These are phyloP conservation scores for Pristiophorus japonicus DNA, from an alignment of 2,113 vertebrate genomes.

Conservation along the genomic window DNA sequence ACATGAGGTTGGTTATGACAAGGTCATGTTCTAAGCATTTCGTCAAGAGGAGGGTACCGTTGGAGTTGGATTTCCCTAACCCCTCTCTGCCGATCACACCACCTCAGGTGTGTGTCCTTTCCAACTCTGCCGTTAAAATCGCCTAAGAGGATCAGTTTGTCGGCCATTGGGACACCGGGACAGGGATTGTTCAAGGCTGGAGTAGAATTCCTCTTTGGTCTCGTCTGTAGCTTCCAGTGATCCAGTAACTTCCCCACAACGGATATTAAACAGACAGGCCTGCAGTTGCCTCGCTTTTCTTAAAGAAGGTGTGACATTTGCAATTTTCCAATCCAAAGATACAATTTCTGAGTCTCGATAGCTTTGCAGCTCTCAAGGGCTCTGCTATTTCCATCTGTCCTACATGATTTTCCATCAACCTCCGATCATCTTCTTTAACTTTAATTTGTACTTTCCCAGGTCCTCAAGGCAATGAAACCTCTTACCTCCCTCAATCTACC, in stretches of 20 bases:
- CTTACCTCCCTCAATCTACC: neutral
- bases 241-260: neutral
- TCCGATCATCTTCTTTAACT: neutral
- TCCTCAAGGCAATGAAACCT: neutral
- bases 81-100: too few relatives aligned
- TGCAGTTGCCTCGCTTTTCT: neutral
- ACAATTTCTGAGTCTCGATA: neutral
- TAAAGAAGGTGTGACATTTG: neutral
- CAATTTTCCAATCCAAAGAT: neutral
- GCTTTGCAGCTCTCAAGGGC: neutral
- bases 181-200: too few relatives aligned
- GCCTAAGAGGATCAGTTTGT: too few relatives aligned
- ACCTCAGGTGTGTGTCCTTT: too few relatives aligned
- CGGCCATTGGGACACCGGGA: too few relatives aligned
- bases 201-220: too few relatives aligned
- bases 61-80: too few relatives aligned
- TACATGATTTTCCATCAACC: neutral
- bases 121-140: too few relatives aligned
- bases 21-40: too few relatives aligned
- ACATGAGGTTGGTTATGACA: too few relatives aligned
- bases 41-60: too few relatives aligned
- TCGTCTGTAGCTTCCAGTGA: too few relatives aligned
- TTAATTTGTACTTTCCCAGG: neutral
- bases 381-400: neutral
- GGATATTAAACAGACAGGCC: neutral